These are phyloP conservation scores for Camelus dromedarius DNA, from an alignment of 2,113 vertebrate genomes.

Conservation along the genomic window DNA sequence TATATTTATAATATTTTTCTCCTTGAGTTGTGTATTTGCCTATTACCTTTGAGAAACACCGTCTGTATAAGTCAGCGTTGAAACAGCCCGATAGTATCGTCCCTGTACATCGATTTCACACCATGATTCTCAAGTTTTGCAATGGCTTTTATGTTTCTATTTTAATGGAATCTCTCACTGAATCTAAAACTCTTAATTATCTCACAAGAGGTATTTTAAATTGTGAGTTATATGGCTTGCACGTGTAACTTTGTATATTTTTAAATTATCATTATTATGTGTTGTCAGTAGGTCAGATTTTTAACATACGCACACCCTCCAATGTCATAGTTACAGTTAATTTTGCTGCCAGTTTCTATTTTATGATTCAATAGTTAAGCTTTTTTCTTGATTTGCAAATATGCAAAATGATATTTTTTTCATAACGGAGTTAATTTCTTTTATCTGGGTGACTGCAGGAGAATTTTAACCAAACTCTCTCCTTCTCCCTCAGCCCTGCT, in stretches of 20 bases:
- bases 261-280: conserved; percentile 58
- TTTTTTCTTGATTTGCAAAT: conserved; percentile 47
- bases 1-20: neutral
- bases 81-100: neutral
- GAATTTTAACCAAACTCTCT: neutral
- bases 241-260: neutral
- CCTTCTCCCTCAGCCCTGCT: neutral
- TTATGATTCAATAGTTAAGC: conserved; percentile 24
- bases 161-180: conserved; percentile 4
- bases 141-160: conserved; percentile 55
- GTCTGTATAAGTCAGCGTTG: neutral
- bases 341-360: neutral
- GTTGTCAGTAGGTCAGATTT: conserved; percentile 50
- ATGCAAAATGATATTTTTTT: neutral
- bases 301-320: conserved; percentile 12
- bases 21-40: neutral
- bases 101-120: conserved; percentile 5
- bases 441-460: neutral
- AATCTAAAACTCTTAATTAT: neutral
- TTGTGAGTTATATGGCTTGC: neutral
- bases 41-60: neutral
- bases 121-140: neutral
- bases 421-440: neutral
- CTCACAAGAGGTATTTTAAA: neutral
- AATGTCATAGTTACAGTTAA: conserved; percentile 17